phyloP scores from a whole-genome alignment of 2,797 vertebrate genomes.

The Sebastes cheni region DNA sequence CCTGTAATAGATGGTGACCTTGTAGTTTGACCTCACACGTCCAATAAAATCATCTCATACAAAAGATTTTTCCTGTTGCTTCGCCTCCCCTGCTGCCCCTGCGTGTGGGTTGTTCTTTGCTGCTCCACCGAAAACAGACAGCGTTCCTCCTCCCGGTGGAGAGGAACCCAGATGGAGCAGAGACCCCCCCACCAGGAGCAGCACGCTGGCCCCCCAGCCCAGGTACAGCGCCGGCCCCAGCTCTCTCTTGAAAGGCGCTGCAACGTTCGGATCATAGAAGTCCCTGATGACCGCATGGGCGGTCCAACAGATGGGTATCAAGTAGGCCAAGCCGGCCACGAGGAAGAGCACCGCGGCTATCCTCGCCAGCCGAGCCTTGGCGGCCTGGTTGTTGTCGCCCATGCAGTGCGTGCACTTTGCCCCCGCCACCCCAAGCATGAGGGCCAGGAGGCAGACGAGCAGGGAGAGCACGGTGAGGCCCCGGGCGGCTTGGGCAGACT shows the following conservation, averaged over 20 bases:
- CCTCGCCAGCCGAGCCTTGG: constrained; percentile 71
- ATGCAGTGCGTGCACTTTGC: constrained; percentile 83
- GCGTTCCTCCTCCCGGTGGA: constrained; percentile 36
- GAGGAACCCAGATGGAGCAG: constrained; percentile 75
- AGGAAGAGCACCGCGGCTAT: constrained; percentile 67
- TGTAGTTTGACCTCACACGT: constrained; percentile 1
- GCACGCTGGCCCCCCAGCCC: constrained; percentile 75
- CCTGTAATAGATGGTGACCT: background rate
- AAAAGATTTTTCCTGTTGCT: constrained; percentile 77
- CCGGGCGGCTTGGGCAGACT: constrained; percentile 70
- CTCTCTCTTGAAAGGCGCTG: constrained; percentile 79
- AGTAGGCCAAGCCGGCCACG: constrained; percentile 69
- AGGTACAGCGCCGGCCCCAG: constrained; percentile 80
- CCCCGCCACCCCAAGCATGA: constrained; percentile 72
- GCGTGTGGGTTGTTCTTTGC: constrained; percentile 56
- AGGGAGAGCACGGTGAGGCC: constrained; percentile 75
- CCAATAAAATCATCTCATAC: constrained; percentile 58
- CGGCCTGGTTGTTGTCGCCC: constrained; percentile 52
- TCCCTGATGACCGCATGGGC: constrained; percentile 73
- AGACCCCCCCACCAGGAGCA: constrained; percentile 77
- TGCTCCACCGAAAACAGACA: constrained; percentile 42
- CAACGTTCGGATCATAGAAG: constrained; percentile 78
- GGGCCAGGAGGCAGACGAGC: constrained; percentile 75
- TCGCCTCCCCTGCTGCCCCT: constrained; percentile 55
- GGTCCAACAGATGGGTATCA: constrained; percentile 77